phyloP scores from a whole-genome alignment of 2,888 invertebrate genomes.

The Pherbina coryleti region DNA sequence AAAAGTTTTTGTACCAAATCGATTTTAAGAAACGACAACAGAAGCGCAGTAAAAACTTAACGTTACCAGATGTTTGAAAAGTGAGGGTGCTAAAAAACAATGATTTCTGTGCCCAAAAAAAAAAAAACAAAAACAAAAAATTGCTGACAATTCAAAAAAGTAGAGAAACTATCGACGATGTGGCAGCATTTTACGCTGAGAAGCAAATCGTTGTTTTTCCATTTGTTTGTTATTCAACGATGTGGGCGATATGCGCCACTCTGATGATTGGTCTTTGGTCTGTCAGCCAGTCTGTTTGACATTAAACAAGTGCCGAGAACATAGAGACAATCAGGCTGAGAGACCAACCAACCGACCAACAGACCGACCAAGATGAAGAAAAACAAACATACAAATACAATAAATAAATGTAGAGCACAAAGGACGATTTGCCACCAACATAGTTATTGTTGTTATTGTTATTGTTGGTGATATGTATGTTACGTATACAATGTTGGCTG shows the following conservation, averaged over 20 bases:
- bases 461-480: background rate
- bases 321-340: background rate
- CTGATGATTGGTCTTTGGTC: background rate
- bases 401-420: too few species aligned
- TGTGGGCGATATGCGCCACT: slow-evolving; percentile 22
- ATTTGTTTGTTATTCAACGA: slow-evolving; percentile 15
- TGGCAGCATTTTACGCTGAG: background rate
- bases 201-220: background rate
- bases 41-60: background rate
- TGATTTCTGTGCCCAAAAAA: background rate
- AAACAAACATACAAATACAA: background rate
- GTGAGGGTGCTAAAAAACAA: background rate
- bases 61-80: background rate
- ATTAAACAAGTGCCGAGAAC: background rate
- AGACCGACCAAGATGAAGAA: background rate
- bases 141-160: slow-evolving; percentile 24
- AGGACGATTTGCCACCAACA: slow-evolving; percentile 3
- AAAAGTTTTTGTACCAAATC: too few species aligned
- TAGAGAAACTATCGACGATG: background rate
- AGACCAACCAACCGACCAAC: background rate
- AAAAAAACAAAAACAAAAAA: too few species aligned
- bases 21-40: too few species aligned
- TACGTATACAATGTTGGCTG: background rate
- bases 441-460: slow-evolving; percentile 1
- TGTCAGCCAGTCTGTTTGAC: background rate